phyloP scores from a whole-genome alignment of 2,888 invertebrate genomes.

The Dorcus parallelipipedus region DNA sequence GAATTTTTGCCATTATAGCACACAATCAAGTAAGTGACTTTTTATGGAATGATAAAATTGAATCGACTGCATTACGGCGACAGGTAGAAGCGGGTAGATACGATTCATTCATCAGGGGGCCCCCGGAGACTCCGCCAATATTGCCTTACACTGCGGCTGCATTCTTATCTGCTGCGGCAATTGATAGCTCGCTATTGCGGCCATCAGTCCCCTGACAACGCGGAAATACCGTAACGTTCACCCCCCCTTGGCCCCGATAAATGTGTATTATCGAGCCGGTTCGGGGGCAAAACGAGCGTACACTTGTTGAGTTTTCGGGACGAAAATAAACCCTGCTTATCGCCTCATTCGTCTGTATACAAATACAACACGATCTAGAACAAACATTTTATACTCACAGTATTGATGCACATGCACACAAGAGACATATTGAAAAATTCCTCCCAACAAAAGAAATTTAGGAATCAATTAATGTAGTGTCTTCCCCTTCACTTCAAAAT shows the following conservation, averaged over 20 bases:
- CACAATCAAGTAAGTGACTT: constrained; percentile 25
- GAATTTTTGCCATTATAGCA: neutral
- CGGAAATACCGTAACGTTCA: constrained; percentile 11
- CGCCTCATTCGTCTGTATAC: no score
- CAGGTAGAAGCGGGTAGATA: constrained; percentile 16
- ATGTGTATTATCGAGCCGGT: constrained; percentile 18
- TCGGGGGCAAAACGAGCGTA: constrained; percentile 12
- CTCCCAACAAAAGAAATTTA: no score
- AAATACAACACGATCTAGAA: no score
- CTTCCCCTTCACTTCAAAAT: no score
- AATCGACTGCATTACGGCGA: constrained; percentile 18
- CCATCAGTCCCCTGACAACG: constrained; percentile 15
- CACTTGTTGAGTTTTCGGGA: constrained; percentile 18
- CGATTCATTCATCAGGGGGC: constrained; percentile 17
- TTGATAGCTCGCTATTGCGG: constrained; percentile 17
- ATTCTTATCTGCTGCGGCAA: constrained; percentile 17
- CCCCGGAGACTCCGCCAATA: constrained; percentile 12
- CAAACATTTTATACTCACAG: no score
- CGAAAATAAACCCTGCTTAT: constrained; percentile 5
- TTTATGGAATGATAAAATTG: constrained; percentile 26
- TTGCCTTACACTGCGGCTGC: constrained; percentile 11
- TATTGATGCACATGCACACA: no score
- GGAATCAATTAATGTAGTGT: no score
- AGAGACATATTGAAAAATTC: no score
- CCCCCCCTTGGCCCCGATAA: constrained; percentile 7